Evolutionary conservation across 2,797 vertebrate species (phyloP).

Genomic region (Notamacropus eugenii): DNA sequence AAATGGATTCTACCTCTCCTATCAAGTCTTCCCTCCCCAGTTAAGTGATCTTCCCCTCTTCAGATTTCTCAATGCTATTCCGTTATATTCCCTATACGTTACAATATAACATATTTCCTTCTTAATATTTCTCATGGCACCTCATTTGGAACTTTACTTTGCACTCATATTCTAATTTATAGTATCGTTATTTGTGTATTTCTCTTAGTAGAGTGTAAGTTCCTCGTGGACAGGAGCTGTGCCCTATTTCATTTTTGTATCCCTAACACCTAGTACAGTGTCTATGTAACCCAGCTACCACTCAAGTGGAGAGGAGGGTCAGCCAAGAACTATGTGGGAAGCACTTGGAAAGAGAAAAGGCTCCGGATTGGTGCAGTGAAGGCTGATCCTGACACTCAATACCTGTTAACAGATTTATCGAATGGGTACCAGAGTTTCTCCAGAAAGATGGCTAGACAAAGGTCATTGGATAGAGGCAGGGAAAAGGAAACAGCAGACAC

Average conservation of each 20-base stretch:
- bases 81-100: too few species aligned
- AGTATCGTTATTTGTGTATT: not conserved
- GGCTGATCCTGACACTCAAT: not conserved
- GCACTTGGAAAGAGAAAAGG: not conserved
- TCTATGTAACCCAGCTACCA: not conserved
- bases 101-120: too few species aligned
- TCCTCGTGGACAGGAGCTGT: not conserved
- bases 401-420: not conserved
- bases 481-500: not conserved
- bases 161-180: not conserved
- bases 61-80: not conserved
- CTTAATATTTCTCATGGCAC: not conserved
- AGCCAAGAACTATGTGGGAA: not conserved
- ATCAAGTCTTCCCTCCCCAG: not conserved
- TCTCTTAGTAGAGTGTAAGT: not conserved
- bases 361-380: not conserved
- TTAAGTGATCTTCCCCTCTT: not conserved
- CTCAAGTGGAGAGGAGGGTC: not conserved
- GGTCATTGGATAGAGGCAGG: not conserved
- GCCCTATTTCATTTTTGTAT: not conserved
- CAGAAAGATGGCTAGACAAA: not conserved
- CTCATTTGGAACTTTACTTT: not conserved
- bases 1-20: not conserved
- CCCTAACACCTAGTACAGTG: not conserved
- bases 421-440: not conserved